Base-by-base conservation (phyloP, 1,140 invertebrate genomes). In the Latrodectus geometricus region DNA sequence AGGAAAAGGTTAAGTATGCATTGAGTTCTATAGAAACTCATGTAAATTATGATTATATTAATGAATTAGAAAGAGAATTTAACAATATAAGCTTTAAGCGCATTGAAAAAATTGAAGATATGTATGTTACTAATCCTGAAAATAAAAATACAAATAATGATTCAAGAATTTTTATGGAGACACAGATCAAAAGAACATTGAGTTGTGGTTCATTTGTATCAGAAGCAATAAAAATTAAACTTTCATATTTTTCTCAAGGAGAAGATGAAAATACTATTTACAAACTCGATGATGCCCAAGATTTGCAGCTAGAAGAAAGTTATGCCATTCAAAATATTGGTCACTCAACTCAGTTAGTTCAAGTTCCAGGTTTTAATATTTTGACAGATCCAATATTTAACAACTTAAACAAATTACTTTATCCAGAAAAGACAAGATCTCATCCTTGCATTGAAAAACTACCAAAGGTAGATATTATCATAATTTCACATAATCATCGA, bases 371-470 rank as follows among this genome's bases (percentile, higher is more conserved):
- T 56, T 77, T 76, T 56, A 85, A 68, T 49, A 85, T 85, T 54
- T 69, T 85, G 35, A 85, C 82, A 68, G 82, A 85, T 69, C 82
- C 82, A 35, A 52, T 85, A 21, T 85, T 85, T 70, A 77, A 77
- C 69, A 48, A 48, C 35, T 52, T 85, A 35, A 52, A 9, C n/a
- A 52, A 12, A 17, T 4, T 85, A 9, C n/a, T 85, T 52, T 85
- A 85, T 65, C 73, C 73, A 54, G 56, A 35, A 56, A 85, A 85
- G 77, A 85, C 82, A 5, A 9, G 23, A 35, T 85, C 82, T 20
- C 74, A 85, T 54, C 82, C 82, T 9, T 15, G n/a, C 9, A 61
- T 76, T 9, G 61, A 77, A 11, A 21, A 70, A 15, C 61, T 85
- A n/a, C 82, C 82, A 15, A 66, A 54, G 69, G n/a, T 85, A 15